Conservation (phyloP, 2,113 vertebrate species). For the Pristiophorus japonicus region DNA sequence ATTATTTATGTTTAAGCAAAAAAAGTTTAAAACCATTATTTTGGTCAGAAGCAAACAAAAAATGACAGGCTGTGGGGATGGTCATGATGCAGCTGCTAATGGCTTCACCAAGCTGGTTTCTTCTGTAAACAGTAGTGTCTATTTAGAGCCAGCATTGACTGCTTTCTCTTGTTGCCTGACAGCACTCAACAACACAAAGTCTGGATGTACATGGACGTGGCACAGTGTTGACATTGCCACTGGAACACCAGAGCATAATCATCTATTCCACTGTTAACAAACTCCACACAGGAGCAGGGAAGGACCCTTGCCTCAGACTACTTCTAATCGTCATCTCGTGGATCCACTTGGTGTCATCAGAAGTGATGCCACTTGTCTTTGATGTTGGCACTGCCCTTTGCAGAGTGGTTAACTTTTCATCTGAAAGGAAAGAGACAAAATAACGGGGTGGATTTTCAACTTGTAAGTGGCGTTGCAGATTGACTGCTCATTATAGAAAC, state of each 20-base stretch:
- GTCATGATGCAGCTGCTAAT: not conserved
- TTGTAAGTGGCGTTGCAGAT: no score
- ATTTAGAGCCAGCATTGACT: not conserved
- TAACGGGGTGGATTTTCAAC: not conserved
- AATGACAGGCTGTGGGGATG: not conserved
- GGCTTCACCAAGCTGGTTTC: not conserved
- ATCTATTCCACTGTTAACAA: not conserved
- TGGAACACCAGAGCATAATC: not conserved
- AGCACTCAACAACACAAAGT: not conserved
- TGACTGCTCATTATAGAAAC: not conserved
- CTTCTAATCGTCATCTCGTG: not conserved
- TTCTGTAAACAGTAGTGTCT: not conserved
- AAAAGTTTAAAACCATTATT: not conserved
- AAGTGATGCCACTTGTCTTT: not conserved
- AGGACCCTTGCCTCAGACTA: not conserved
- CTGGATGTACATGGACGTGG: not conserved
- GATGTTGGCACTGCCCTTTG: not conserved
- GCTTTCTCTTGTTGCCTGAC: not conserved
- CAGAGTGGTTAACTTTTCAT: not conserved
- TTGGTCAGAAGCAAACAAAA: not conserved
- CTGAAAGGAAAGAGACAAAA: not conserved
- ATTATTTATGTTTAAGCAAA: no score
- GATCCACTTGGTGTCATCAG: not conserved
- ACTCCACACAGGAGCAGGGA: not conserved
- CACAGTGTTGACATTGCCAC: not conserved